Percentiles rank a stretch among this genome's conserved stretches.
These are phyloP conservation scores for Montipora efflorescens DNA, from an alignment of 64 coral and sea anemone genomes.

Conservation along the genomic window DNA sequence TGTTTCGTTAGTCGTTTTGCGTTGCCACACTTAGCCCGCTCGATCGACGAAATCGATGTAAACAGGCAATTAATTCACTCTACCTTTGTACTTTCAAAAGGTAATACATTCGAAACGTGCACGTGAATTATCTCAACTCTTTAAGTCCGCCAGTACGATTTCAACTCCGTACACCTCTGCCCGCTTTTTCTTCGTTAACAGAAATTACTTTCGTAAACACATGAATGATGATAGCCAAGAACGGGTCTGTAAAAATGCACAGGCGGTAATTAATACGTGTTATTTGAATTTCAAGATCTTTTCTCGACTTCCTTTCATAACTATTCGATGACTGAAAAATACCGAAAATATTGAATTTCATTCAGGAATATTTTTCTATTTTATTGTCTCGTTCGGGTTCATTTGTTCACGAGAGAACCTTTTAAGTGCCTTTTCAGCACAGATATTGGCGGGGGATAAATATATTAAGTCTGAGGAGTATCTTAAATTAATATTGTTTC, in stretches of 20 bases:
- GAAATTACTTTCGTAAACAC: not conserved
- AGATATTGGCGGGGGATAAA: not conserved
- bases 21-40: not conserved
- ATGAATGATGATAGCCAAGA: not conserved
- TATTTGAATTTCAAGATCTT: not conserved
- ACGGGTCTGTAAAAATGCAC: not conserved
- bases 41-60: conserved; percentile 18
- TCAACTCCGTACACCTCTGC: not conserved
- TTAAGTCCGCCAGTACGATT: not conserved
- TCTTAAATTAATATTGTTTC: conserved; percentile 36
- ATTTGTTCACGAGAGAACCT: not conserved
- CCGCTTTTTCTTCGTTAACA: not conserved
- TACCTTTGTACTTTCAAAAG: not conserved
- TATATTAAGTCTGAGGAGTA: not conserved
- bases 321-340: not conserved
- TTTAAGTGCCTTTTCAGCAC: not conserved
- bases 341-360: not conserved
- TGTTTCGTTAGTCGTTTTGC: not conserved
- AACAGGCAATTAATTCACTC: not conserved
- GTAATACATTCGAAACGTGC: not conserved
- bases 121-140: conserved; percentile 6
- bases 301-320: not conserved
- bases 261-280: not conserved
- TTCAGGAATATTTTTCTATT: not conserved
- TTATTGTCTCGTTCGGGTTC: not conserved